Percentiles rank a stretch among this genome's conserved stretches.
These are phyloP conservation scores for Xerus rutilus DNA, from an alignment of 2,797 vertebrate genomes.

Conservation along the genomic window DNA sequence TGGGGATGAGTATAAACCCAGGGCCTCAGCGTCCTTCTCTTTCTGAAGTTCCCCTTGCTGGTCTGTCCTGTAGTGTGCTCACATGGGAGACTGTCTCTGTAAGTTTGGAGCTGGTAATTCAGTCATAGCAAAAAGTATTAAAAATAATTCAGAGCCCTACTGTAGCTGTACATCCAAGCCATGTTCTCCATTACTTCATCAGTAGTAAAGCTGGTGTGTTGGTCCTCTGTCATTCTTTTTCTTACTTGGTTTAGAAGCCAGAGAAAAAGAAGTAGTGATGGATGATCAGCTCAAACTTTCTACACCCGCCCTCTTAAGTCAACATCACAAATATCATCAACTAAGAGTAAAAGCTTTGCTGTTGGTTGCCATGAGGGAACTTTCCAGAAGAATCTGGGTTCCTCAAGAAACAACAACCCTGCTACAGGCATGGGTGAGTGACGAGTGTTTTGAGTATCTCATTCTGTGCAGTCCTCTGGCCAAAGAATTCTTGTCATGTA, in stretches of 20 bases:
- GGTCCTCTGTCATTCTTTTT: background rate
- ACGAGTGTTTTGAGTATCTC: background rate
- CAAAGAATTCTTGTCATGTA: background rate
- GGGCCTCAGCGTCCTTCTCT: background rate
- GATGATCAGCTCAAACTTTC: background rate
- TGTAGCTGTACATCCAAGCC: background rate
- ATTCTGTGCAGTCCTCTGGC: background rate
- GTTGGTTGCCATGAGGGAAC: background rate
- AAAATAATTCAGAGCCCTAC: background rate
- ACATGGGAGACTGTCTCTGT: background rate
- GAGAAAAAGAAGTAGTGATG: background rate
- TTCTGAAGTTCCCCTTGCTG: background rate
- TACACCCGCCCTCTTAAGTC: background rate
- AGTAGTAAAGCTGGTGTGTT: background rate
- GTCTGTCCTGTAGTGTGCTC: background rate
- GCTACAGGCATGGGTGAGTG: background rate
- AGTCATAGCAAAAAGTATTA: background rate
- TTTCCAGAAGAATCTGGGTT: background rate
- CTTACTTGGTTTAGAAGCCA: constrained; percentile 5
- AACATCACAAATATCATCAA: background rate
- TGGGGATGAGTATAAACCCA: background rate
- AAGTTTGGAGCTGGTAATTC: background rate
- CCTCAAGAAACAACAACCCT: background rate
- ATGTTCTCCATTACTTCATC: background rate
- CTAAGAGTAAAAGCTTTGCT: background rate